A percentile compares a stretch with the other conserved stretches of the same genome.
Evolutionary conservation across 2,113 vertebrate species (phyloP).

Genomic region (Monopterus albus): DNA sequence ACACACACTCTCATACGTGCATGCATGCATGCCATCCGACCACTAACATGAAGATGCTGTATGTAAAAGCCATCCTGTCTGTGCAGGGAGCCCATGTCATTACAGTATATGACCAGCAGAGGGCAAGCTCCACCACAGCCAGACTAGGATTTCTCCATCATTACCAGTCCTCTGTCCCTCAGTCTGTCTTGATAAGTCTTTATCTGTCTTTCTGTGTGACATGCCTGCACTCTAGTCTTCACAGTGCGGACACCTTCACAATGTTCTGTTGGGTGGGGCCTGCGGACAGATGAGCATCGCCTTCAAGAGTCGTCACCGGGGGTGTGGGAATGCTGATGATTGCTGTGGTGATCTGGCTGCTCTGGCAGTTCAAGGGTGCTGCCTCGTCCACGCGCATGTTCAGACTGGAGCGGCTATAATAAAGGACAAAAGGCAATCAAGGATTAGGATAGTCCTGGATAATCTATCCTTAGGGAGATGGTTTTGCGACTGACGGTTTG

Average conservation of each 20-base stretch:
- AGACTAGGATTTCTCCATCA: slow-evolving; percentile 46
- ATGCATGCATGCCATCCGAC: slow-evolving; percentile 37
- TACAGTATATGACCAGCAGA: slow-evolving; percentile 76
- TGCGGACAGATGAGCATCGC: slow-evolving; percentile 80
- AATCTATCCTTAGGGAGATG: neutral
- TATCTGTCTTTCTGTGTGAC: slow-evolving; percentile 43
- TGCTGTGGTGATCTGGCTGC: slow-evolving; percentile 94
- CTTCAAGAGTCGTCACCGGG: slow-evolving; percentile 88
- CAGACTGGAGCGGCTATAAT: slow-evolving; percentile 95
- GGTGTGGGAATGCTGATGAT: slow-evolving; percentile 98
- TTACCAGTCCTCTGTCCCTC: slow-evolving; percentile 61
- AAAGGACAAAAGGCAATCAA: slow-evolving; percentile 8
- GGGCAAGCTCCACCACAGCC: slow-evolving; percentile 68
- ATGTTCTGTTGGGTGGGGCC: slow-evolving; percentile 84
- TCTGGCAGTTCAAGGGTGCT: slow-evolving; percentile 93
- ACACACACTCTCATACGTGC: slow-evolving; percentile 33
- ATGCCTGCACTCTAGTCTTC: slow-evolving; percentile 64
- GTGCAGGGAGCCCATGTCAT: slow-evolving; percentile 72
- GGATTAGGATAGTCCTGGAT: slow-evolving; percentile 8
- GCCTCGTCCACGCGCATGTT: slow-evolving; percentile 95
- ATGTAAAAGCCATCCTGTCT: slow-evolving; percentile 67
- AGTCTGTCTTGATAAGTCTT: slow-evolving; percentile 61
- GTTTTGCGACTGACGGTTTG: too few relatives aligned
- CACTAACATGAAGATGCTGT: slow-evolving; percentile 60
- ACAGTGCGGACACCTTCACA: slow-evolving; percentile 98